Conservation (phyloP, 2,888 invertebrate species). For the Chymomyza procnemis region DNA sequence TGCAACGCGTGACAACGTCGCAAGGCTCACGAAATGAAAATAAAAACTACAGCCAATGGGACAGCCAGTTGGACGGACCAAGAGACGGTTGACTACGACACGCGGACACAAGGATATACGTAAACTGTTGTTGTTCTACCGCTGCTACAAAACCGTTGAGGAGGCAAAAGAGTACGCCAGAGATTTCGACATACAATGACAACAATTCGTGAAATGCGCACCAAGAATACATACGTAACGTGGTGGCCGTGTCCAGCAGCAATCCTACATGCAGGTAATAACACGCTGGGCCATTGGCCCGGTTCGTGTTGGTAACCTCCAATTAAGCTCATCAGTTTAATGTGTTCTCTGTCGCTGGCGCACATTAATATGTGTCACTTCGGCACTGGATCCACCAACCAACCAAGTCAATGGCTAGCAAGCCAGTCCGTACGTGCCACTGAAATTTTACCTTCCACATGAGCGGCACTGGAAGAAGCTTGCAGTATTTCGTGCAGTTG, state of each 20-base stretch:
- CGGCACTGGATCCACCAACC: constrained; percentile 53
- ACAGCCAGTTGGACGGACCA: constrained; percentile 21
- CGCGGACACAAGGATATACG: constrained; percentile 4
- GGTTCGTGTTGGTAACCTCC: constrained; percentile 59
- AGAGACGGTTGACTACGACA: too few relatives aligned
- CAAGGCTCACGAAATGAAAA: constrained; percentile 44
- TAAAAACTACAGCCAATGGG: constrained; percentile 42
- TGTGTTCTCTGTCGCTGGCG: constrained; percentile 57
- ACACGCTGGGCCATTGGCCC: not conserved
- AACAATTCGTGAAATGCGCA: constrained; percentile 16
- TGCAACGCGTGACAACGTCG: constrained; percentile 45
- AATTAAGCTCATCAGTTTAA: constrained; percentile 73
- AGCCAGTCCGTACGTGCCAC: constrained; percentile 50
- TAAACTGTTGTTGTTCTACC: constrained; percentile 13
- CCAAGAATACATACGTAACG: not conserved
- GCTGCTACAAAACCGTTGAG: not conserved
- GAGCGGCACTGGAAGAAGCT: not conserved
- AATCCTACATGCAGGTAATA: constrained; percentile 43
- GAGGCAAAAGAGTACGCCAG: not conserved
- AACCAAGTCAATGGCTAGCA: constrained; percentile 56
- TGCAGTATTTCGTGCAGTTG: not conserved
- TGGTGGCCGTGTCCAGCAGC: not conserved
- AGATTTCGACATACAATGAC: constrained; percentile 13
- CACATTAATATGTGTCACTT: constrained; percentile 67
- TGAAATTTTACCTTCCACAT: constrained; percentile 32